Evolutionary conservation across 1,140 invertebrate genomes (phyloP).

Genomic region (Geopemphigus sp.): DNA sequence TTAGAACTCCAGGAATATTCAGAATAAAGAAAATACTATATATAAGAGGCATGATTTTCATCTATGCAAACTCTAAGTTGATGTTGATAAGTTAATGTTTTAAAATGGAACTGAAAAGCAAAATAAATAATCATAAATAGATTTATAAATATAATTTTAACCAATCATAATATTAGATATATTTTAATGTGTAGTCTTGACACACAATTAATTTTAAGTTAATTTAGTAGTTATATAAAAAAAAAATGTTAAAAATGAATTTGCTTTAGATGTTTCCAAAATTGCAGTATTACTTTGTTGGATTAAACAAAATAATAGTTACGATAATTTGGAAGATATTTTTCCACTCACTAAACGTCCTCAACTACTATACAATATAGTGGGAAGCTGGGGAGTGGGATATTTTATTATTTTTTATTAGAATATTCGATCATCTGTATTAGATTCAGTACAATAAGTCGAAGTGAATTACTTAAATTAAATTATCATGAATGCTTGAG

Average conservation of each 20-base stretch:
- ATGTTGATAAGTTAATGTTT: neutral
- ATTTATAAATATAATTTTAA: neutral
- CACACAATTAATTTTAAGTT: too few relatives aligned
- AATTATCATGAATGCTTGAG: too few relatives aligned
- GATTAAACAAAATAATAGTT: constrained; percentile 5
- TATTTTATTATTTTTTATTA: neutral
- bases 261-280: neutral
- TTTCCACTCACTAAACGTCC: constrained; percentile 37
- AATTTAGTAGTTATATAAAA: too few relatives aligned
- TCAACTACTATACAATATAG: neutral
- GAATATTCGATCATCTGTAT: too few relatives aligned
- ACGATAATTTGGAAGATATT: constrained; percentile 14
- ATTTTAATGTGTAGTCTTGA: too few relatives aligned
- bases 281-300: constrained; percentile 15
- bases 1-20: neutral
- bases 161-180: too few relatives aligned
- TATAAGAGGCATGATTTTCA: neutral
- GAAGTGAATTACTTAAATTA: too few relatives aligned
- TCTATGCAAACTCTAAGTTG: neutral
- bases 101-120: neutral
- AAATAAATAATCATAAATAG: neutral
- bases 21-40: neutral
- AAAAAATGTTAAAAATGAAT: too few relatives aligned
- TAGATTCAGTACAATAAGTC: too few relatives aligned
- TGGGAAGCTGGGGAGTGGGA: constrained; percentile 26